Base-by-base conservation (phyloP, 2,797 vertebrate species). In the Australoheros facetus region DNA sequence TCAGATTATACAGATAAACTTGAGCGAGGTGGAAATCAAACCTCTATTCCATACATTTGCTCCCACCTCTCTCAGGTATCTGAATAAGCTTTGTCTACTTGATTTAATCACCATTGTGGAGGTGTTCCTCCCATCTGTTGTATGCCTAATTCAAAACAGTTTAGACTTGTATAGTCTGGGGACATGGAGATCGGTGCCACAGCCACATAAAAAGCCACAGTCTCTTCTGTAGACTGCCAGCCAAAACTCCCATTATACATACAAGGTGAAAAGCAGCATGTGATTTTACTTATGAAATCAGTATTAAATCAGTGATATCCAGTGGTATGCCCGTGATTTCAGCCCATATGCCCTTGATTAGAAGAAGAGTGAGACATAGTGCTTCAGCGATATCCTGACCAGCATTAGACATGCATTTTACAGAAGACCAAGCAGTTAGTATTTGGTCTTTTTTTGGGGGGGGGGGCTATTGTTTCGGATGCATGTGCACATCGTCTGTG, bases 371-470 rank as follows among this genome's bases (percentile, higher is more conserved):
- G 78, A 88, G 66, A 83, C 6, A 42, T 54, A 80, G 84, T 85
- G 85, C 79, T 83, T 91, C 75, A 58, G 82, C 89, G 78, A 59
- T 21, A 56, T 83, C 64, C 85, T 3, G 58, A 75, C 77, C 85
- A 79, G 83, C 73, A 84, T 90, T 92, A 91, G 60, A 85, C 60
- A 45, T 82, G 69, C 79, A 79, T 92, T 93, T 90, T 90, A 82
- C 60, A 78, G 78, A 85, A 79, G 26, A 60, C 80, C n/a, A 82
- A 90, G 89, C 72, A 69, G 56, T 77, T 76, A 85, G 59, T 81
- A 64, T 83, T 88, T 88, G 78, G 72, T 79, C 9, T 76, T 55
- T 42, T 26, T 53, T n/a, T 4, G n/a, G 45, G n/a, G 2, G 14
- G 62, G 64, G 34, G 75, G 57, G 87, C 62, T 51, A 16, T 28